Percentiles rank a stretch among this genome's conserved stretches.
Evolutionary conservation across 2,888 invertebrate genomes (phyloP).

Genomic region (Cheilosia soror): DNA sequence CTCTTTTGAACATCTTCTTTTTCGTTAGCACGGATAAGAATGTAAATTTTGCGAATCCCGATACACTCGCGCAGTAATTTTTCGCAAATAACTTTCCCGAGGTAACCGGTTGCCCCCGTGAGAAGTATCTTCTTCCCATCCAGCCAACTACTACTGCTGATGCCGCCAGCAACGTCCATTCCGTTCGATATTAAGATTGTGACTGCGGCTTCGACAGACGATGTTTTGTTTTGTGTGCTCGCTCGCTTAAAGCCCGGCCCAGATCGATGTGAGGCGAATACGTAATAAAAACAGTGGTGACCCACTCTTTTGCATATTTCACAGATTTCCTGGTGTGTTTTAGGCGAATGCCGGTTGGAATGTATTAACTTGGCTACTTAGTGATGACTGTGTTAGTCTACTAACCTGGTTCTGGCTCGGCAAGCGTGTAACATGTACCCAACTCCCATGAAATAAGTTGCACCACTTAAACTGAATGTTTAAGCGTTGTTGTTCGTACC

Average conservation of each 20-base stretch:
- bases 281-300: slow-evolving; percentile 35
- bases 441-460: slow-evolving; percentile 32
- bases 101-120: slow-evolving; percentile 77
- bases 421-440: slow-evolving; percentile 18
- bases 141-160: slow-evolving; percentile 60
- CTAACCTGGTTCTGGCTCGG: slow-evolving; percentile 56
- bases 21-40: slow-evolving; percentile 58
- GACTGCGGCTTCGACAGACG: slow-evolving; percentile 50
- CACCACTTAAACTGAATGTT: slow-evolving; percentile 27
- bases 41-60: slow-evolving; percentile 72
- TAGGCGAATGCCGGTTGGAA: slow-evolving; percentile 36
- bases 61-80: slow-evolving; percentile 76
- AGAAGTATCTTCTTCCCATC: slow-evolving; percentile 77
- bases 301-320: slow-evolving; percentile 60
- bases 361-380: slow-evolving; percentile 46
- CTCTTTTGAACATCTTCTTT: slow-evolving; percentile 58
- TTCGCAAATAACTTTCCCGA: slow-evolving; percentile 77
- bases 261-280: slow-evolving; percentile 46
- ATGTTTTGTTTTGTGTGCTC: slow-evolving; percentile 38
- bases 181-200: slow-evolving; percentile 58
- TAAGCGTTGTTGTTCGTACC: slow-evolving; percentile 14
- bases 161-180: slow-evolving; percentile 66
- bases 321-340: slow-evolving; percentile 54
- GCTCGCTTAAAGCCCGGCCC: slow-evolving; percentile 35
- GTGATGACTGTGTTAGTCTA: slow-evolving; percentile 56